Conservation (phyloP, 2,797 vertebrate species). For the Squalus acanthias region DNA sequence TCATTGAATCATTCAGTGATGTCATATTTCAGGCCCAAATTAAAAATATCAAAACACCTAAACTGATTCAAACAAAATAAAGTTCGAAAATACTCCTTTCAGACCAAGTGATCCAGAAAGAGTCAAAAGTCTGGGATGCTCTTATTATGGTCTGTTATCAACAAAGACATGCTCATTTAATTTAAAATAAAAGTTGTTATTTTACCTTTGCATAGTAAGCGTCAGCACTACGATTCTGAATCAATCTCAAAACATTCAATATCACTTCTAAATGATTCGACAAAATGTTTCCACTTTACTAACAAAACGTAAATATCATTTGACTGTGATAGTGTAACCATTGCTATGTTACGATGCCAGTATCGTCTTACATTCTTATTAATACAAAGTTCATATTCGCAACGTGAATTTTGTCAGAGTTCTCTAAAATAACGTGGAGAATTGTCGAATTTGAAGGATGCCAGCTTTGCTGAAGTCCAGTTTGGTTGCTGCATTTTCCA, state of each 20-base stretch:
- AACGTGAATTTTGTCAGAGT: neutral
- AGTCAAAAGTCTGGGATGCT: neutral
- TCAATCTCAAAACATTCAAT: neutral
- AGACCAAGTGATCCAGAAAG: neutral
- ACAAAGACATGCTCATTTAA: neutral
- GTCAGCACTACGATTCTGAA: neutral
- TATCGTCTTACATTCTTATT: neutral
- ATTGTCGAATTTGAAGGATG: neutral
- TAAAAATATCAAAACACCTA: neutral
- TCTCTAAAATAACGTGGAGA: neutral
- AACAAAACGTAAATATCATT: neutral
- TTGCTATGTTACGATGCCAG: neutral
- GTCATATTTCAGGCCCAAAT: neutral
- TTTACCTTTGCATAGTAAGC: neutral
- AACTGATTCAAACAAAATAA: neutral
- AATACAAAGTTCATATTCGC: neutral
- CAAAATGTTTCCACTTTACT: neutral
- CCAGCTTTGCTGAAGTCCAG: neutral
- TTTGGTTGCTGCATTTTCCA: neutral
- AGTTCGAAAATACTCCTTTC: neutral
- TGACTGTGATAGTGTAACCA: neutral
- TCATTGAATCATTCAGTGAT: conserved; percentile 2
- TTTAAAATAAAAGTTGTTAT: neutral
- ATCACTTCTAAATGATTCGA: neutral
- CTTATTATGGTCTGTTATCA: neutral